These are phyloP conservation scores for Phoxinus phoxinus DNA, from an alignment of 2,113 vertebrate genomes.

Conservation along the genomic window DNA sequence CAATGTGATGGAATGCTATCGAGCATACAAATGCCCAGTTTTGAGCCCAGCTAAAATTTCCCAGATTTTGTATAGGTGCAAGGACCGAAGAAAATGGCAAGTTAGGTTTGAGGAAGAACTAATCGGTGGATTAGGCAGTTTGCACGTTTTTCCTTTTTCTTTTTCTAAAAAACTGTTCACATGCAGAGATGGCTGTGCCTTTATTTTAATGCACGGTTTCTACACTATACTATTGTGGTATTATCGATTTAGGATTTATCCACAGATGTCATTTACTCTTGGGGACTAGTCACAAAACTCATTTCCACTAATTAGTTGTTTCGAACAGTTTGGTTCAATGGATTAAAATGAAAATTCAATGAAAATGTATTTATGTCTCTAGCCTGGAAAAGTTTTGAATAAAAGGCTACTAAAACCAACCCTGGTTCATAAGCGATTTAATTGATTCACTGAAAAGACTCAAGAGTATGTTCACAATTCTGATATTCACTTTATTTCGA, in stretches of 20 bases:
- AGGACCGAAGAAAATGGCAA: background rate
- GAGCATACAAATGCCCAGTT: slow-evolving; percentile 32
- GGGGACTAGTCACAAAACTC: background rate
- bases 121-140: background rate
- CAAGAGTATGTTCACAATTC: no score
- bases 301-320: background rate
- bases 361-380: background rate
- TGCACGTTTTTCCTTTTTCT: background rate
- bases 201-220: background rate
- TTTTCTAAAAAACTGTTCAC: background rate
- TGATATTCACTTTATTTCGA: no score
- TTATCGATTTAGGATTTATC: background rate
- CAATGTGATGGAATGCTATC: background rate
- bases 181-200: background rate
- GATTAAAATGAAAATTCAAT: background rate
- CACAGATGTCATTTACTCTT: background rate
- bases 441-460: no score
- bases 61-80: slow-evolving; percentile 15
- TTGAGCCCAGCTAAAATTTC: slow-evolving; percentile 3
- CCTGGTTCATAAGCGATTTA: no score
- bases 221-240: background rate
- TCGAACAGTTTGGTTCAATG: background rate
- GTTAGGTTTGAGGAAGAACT: background rate
- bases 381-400: background rate
- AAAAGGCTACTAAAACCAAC: no score